Evolutionary conservation across 2,888 invertebrate genomes (phyloP).

Genomic region (Drosophila borealis): DNA sequence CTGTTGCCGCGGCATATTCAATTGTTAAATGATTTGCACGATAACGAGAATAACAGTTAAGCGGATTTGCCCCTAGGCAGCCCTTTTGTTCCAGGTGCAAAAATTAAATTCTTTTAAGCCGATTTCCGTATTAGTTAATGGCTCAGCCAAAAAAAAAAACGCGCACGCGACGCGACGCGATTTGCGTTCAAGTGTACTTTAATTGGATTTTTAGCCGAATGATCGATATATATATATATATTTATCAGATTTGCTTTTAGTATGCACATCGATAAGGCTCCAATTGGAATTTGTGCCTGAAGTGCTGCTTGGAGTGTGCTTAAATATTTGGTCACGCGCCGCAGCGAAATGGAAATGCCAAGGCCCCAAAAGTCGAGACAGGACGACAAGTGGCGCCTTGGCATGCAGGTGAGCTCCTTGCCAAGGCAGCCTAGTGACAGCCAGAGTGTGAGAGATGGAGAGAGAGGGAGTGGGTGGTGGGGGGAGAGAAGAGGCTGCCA

Average conservation of each 20-base stretch:
- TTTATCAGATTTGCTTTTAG: slow-evolving; percentile 8
- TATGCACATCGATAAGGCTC: slow-evolving; percentile 62
- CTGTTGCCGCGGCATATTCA: slow-evolving; percentile 5
- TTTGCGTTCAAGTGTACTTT: slow-evolving; percentile 50
- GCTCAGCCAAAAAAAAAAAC: slow-evolving; percentile 47
- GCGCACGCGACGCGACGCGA: slow-evolving; percentile 10
- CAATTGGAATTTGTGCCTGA: slow-evolving; percentile 58
- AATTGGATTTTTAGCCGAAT: slow-evolving; percentile 66
- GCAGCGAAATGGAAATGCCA: slow-evolving; percentile 49
- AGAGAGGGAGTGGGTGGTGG: not conserved
- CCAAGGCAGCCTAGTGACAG: not conserved
- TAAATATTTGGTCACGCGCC: slow-evolving; percentile 79
- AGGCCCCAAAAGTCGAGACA: slow-evolving; percentile 12
- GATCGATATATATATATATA: not conserved
- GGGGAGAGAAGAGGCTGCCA: too few species aligned
- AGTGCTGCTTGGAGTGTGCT: slow-evolving; percentile 48
- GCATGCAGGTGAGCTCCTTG: slow-evolving; percentile 45
- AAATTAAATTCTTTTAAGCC: slow-evolving; percentile 72
- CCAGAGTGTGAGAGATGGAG: too few species aligned
- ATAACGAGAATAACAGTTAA: slow-evolving; percentile 26
- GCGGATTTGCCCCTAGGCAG: slow-evolving; percentile 42
- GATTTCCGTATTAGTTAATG: slow-evolving; percentile 77
- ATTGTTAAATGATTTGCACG: slow-evolving; percentile 21
- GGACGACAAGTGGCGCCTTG: slow-evolving; percentile 36
- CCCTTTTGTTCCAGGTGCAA: slow-evolving; percentile 63